Conservation (phyloP, 2,888 invertebrate genomes). For the Eilema depressum region DNA sequence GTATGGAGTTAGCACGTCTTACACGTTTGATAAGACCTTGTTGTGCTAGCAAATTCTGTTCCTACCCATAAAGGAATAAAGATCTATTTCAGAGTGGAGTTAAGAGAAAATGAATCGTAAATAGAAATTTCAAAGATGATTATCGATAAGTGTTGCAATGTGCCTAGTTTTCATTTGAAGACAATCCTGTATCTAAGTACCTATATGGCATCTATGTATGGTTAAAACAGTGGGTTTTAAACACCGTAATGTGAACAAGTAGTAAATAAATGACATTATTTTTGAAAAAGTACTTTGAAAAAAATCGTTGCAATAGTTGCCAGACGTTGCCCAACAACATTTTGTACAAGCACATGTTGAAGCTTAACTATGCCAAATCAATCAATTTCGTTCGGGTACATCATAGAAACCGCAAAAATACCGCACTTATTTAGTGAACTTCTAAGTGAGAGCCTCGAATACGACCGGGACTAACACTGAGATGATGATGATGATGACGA, state of each 20-base stretch:
- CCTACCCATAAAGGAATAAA: constrained; percentile 84
- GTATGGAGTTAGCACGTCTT: constrained; percentile 46
- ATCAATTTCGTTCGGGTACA: too few relatives aligned
- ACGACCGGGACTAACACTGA: too few relatives aligned
- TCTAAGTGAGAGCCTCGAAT: too few relatives aligned
- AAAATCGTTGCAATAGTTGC: background rate
- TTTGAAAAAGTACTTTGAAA: too few relatives aligned
- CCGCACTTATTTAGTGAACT: too few relatives aligned
- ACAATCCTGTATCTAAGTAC: constrained; percentile 57
- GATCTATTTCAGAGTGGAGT: constrained; percentile 81
- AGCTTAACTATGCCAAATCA: too few relatives aligned
- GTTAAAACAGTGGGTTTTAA: constrained; percentile 64
- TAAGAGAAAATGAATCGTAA: constrained; percentile 81
- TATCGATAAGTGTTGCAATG: constrained; percentile 57
- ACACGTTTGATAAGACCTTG: constrained; percentile 57
- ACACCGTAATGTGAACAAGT: constrained; percentile 59
- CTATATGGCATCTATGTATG: constrained; percentile 47
- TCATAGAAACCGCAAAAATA: too few relatives aligned
- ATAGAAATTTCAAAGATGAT: constrained; percentile 69
- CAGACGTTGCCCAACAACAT: too few relatives aligned
- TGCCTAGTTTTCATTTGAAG: constrained; percentile 70
- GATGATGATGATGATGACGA: too few relatives aligned
- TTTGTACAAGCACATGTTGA: too few relatives aligned
- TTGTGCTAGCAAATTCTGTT: constrained; percentile 84
- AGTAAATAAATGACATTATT: background rate